A percentile compares a stretch with the other conserved stretches of the same genome.
These are phyloP conservation scores for Tethya wilhelma DNA, from an alignment of 37 sponge, comb jelly and placozoan species.

Conservation along the genomic window DNA sequence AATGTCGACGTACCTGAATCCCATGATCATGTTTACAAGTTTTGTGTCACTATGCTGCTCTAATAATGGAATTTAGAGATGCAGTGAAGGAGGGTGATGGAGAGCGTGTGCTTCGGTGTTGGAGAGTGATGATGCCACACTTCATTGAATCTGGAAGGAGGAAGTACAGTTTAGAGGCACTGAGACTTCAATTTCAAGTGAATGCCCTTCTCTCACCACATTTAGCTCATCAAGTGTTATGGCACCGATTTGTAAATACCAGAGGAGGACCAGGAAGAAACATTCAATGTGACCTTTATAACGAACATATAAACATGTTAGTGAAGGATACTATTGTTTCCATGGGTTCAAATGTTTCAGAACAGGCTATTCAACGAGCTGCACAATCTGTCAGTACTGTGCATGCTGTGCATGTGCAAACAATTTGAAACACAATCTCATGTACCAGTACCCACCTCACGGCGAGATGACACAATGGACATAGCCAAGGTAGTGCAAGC, in stretches of 20 bases:
- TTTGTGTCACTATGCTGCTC: slow-evolving; percentile 46
- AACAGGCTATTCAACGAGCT: slow-evolving; percentile 10
- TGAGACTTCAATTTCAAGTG: slow-evolving; percentile 16
- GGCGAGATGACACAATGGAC: no score
- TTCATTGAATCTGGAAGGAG: slow-evolving; percentile 13
- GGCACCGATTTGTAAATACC: slow-evolving; percentile 55
- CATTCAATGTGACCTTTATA: slow-evolving; percentile 38
- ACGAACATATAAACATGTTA: slow-evolving; percentile 52
- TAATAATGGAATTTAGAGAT: slow-evolving; percentile 20
- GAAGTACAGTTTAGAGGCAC: slow-evolving; percentile 38
- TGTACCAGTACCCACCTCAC: no score
- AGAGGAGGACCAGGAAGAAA: slow-evolving; percentile 38
- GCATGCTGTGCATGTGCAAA: background rate
- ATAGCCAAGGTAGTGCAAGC: no score
- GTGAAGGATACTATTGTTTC: slow-evolving; percentile 32
- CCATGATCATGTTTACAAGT: slow-evolving; percentile 36
- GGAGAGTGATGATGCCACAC: slow-evolving; percentile 48
- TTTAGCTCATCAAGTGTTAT: slow-evolving; percentile 35
- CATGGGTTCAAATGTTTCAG: slow-evolving; percentile 49
- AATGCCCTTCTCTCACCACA: slow-evolving; percentile 15
- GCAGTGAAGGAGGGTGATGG: slow-evolving; percentile 65
- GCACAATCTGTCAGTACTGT: slow-evolving; percentile 26
- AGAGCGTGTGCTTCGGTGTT: slow-evolving; percentile 34
- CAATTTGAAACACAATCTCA: no score
- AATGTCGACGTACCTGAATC: background rate